These are phyloP conservation scores for Gryon sp. DNA, from an alignment of 1,140 invertebrate species.

Conservation along the genomic window DNA sequence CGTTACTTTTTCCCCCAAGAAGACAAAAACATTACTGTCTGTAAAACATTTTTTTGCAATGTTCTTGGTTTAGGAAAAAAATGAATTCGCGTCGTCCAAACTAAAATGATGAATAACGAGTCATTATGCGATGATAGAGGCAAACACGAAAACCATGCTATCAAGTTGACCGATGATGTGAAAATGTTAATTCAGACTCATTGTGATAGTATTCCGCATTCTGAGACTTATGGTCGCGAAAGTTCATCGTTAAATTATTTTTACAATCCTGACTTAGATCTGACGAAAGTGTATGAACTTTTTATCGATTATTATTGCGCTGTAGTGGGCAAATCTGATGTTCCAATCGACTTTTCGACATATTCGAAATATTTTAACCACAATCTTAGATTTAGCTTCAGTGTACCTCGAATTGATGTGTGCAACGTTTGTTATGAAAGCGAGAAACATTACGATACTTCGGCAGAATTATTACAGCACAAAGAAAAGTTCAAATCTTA, in stretches of 20 bases:
- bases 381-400: slow-evolving; percentile 16
- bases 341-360: background rate
- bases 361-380: slow-evolving; percentile 24
- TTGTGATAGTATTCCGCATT: background rate
- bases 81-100: background rate
- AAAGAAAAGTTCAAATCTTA: slow-evolving; percentile 10
- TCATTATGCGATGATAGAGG: background rate
- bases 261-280: background rate
- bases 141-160: background rate
- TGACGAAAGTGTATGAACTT: slow-evolving; percentile 1
- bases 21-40: background rate
- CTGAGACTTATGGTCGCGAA: background rate
- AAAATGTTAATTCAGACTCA: background rate
- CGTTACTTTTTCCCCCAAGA: background rate
- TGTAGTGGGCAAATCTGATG: background rate
- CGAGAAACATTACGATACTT: background rate
- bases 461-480: background rate
- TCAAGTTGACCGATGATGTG: background rate
- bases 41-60: background rate
- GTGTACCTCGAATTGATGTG: slow-evolving; percentile 11
- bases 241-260: background rate
- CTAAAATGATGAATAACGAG: background rate
- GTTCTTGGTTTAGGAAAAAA: background rate
- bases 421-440: slow-evolving; percentile 20
- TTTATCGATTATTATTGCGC: slow-evolving; percentile 19